phyloP scores from a whole-genome alignment of 2,888 invertebrate genomes.

The Automeris io region DNA sequence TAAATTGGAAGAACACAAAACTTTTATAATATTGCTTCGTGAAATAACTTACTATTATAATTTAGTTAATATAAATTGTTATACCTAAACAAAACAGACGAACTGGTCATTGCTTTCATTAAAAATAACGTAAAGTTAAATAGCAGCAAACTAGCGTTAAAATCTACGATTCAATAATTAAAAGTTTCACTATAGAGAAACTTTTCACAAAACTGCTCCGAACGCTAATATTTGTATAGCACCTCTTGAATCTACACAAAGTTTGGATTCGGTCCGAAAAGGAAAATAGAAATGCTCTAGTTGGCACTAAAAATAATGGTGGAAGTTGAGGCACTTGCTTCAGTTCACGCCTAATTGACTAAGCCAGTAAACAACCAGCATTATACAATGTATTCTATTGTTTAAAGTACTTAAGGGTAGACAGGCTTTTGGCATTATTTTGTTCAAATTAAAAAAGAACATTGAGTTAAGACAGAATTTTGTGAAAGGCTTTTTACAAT shows the following conservation, averaged over 20 bases:
- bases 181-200: constrained; percentile 27
- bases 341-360: constrained; percentile 4
- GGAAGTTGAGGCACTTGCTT: neutral
- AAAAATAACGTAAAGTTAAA: too few species aligned
- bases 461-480: too few species aligned
- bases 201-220: constrained; percentile 21
- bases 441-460: too few species aligned
- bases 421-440: too few species aligned
- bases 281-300: constrained; percentile 14
- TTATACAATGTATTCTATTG: neutral
- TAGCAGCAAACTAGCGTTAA: constrained; percentile 13
- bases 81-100: too few species aligned
- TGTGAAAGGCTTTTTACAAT: too few species aligned
- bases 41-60: too few species aligned
- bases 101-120: too few species aligned
- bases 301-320: constrained; percentile 15
- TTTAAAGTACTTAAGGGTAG: too few species aligned
- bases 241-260: constrained; percentile 18
- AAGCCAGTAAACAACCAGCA: neutral
- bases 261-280: constrained; percentile 8
- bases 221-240: constrained; percentile 17
- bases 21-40: too few species aligned
- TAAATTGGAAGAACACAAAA: too few species aligned
- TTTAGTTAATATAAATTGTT: too few species aligned
- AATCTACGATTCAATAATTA: constrained; percentile 30